phyloP scores from a whole-genome alignment of 2,113 vertebrate species.

The Chascanopsetta lugubris region DNA sequence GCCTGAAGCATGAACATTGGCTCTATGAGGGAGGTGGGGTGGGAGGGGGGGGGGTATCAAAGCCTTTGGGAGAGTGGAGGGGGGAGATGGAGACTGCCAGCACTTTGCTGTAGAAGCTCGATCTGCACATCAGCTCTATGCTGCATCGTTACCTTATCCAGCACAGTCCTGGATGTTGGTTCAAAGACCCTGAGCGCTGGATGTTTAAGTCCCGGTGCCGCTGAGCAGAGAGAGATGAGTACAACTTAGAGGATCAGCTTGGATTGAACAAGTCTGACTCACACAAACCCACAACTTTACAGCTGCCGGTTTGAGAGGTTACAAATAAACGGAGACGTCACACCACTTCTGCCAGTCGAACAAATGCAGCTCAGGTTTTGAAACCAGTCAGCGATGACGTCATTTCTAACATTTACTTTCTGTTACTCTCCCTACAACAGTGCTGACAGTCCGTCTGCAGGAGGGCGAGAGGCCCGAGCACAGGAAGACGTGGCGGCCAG shows the following conservation, averaged over 20 bases:
- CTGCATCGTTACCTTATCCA: slow-evolving; percentile 96
- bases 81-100: slow-evolving; percentile 88
- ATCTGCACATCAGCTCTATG: slow-evolving; percentile 88
- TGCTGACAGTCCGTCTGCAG: slow-evolving; percentile 57
- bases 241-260: slow-evolving; percentile 59
- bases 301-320: slow-evolving; percentile 10
- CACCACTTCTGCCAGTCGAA: not conserved
- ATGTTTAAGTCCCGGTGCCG: slow-evolving; percentile 66
- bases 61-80: not conserved
- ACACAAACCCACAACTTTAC: slow-evolving; percentile 21
- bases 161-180: slow-evolving; percentile 95
- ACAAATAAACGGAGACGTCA: no score
- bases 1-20: slow-evolving; percentile 5
- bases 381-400: slow-evolving; percentile 8
- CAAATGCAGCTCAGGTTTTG: slow-evolving; percentile 10
- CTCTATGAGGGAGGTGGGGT: slow-evolving; percentile 1
- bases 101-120: slow-evolving; percentile 93
- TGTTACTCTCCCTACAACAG: slow-evolving; percentile 40
- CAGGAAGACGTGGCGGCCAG: slow-evolving; percentile 89
- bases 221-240: slow-evolving; percentile 61
- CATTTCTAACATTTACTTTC: no score
- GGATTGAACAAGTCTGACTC: slow-evolving; percentile 14
- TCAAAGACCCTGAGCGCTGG: slow-evolving; percentile 98
- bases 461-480: slow-evolving; percentile 76
- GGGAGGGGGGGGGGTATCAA: slow-evolving; percentile 15